phyloP scores from a whole-genome alignment of 53 echinoderm and acorn worm genomes.

The Arbacia lixula region DNA sequence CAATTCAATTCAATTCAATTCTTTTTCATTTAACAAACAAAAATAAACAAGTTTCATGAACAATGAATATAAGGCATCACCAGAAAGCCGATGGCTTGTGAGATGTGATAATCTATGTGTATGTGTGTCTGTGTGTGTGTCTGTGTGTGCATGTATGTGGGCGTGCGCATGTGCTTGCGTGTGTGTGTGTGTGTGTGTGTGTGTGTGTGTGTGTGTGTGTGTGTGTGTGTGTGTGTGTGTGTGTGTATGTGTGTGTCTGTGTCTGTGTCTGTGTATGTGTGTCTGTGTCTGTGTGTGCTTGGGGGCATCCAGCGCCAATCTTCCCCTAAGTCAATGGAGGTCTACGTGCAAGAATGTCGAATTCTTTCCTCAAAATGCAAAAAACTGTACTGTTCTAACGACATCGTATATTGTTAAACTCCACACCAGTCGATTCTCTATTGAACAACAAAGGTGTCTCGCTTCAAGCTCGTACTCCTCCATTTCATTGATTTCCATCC shows the following conservation, averaged over 20 bases:
- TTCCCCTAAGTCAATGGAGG: too few relatives aligned
- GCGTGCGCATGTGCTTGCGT: background rate
- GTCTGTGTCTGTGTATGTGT: conserved; percentile 37
- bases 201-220: conserved; percentile 25
- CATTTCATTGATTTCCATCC: too few relatives aligned
- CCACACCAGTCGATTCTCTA: background rate
- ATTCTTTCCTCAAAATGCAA: too few relatives aligned
- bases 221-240: conserved; percentile 41
- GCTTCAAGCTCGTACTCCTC: too few relatives aligned
- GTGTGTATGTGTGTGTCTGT: conserved; percentile 16
- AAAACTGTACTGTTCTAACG: background rate
- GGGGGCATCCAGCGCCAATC: background rate
- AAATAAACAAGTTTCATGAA: background rate
- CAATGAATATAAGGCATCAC: background rate
- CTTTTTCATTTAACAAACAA: too few relatives aligned
- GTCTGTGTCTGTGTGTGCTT: conserved; percentile 40
- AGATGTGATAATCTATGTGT: too few relatives aligned
- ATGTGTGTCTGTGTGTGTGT: background rate
- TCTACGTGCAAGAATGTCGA: too few relatives aligned
- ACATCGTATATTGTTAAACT: background rate
- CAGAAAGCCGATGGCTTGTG: too few relatives aligned
- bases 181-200: conserved; percentile 28
- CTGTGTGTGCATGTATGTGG: conserved; percentile 4
- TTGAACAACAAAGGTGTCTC: background rate
- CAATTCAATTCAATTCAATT: too few relatives aligned